A percentile compares a stretch with the other conserved stretches of the same genome.
Conservation (phyloP, 2,113 vertebrate genomes). For the Andinoacara biseriatus region DNA sequence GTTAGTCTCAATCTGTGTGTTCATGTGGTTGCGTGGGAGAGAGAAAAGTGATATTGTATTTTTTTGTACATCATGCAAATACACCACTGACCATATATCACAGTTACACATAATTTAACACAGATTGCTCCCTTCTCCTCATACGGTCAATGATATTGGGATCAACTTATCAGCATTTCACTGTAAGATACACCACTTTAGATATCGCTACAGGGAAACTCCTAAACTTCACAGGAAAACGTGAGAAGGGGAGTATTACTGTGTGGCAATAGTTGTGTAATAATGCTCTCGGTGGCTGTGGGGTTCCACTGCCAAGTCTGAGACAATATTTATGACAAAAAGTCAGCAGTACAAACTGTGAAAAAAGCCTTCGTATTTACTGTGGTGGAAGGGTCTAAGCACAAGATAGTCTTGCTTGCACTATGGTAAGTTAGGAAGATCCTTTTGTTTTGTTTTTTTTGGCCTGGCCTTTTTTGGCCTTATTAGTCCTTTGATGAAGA, state of each 20-base stretch:
- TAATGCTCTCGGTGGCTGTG: neutral
- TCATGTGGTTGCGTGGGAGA: neutral
- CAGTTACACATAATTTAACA: neutral
- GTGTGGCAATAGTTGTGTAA: neutral
- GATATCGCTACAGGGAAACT: neutral
- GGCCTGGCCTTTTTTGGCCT: neutral
- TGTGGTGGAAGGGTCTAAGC: no score
- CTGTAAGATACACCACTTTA: neutral
- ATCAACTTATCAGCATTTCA: neutral
- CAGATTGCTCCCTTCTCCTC: neutral
- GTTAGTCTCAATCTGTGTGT: slow-evolving; percentile 59
- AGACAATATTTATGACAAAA: neutral
- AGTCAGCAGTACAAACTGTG: neutral
- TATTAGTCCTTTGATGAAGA: neutral
- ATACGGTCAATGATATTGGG: neutral
- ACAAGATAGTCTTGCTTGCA: neutral
- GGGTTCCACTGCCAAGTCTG: neutral
- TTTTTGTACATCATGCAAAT: neutral
- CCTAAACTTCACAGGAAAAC: neutral
- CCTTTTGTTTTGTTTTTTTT: neutral
- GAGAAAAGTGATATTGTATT: neutral
- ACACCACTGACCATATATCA: neutral
- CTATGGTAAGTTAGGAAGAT: neutral
- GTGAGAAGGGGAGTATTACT: neutral
- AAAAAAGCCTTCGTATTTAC: neutral